Conservation (phyloP, 1,140 invertebrate genomes). For the Listronotus bonariensis region DNA sequence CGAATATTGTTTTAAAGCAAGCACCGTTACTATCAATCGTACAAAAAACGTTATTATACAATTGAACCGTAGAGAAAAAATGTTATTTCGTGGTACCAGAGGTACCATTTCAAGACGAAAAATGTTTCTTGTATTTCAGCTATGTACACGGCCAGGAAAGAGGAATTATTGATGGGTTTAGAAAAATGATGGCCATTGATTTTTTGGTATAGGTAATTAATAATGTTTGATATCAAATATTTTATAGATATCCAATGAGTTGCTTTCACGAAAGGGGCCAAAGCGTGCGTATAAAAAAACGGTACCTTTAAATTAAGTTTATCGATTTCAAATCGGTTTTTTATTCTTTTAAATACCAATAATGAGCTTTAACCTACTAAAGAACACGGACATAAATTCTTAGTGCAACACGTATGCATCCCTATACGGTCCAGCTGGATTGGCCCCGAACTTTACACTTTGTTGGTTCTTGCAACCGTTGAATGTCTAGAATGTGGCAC, state of each 20-base stretch:
- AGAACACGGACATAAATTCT: too few species aligned
- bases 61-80: constrained; percentile 35
- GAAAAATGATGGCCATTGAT: constrained; percentile 23
- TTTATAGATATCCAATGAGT: constrained; percentile 18
- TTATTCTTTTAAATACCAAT: too few species aligned
- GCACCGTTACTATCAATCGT: constrained; percentile 31
- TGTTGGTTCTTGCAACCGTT: too few species aligned
- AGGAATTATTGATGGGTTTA: constrained; percentile 32
- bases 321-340: too few species aligned
- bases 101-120: constrained; percentile 25
- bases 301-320: too few species aligned
- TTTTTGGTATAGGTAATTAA: constrained; percentile 26
- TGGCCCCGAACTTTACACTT: too few species aligned
- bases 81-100: too few species aligned
- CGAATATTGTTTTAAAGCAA: constrained; percentile 37
- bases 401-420: too few species aligned
- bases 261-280: constrained; percentile 20
- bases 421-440: too few species aligned
- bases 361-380: too few species aligned
- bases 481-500: too few species aligned
- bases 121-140: constrained; percentile 34
- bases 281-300: constrained; percentile 25
- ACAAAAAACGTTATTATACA: constrained; percentile 34
- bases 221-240: constrained; percentile 30
- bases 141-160: constrained; percentile 30